A percentile compares a stretch with the other conserved stretches of the same genome.
These are phyloP conservation scores for Pristionchus exspectatus DNA, from an alignment of 2,888 invertebrate species.

Conservation along the genomic window DNA sequence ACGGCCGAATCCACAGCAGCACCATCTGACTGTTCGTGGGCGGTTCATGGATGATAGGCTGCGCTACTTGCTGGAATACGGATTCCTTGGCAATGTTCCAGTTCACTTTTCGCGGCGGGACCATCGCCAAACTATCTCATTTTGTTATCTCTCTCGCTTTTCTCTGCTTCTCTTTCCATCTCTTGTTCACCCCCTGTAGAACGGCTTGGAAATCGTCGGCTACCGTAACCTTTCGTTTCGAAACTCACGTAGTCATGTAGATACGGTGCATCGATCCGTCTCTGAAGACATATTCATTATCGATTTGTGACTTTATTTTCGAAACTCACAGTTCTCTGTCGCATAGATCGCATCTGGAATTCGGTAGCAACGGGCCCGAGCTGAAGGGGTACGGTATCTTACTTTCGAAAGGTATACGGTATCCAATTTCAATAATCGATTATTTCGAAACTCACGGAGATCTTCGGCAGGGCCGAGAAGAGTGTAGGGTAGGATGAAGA, in stretches of 20 bases:
- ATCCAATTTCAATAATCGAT: not conserved
- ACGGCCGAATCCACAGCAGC: not conserved
- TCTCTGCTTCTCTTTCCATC: no score
- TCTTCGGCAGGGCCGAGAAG: not conserved
- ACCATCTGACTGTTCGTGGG: not conserved
- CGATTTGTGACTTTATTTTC: not conserved
- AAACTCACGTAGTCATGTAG: not conserved
- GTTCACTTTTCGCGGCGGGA: no score
- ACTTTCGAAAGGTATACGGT: no score
- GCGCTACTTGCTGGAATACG: not conserved
- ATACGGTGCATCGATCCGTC: not conserved
- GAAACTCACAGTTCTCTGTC: not conserved
- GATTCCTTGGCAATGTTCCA: no score
- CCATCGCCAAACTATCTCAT: no score
- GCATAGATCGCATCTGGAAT: constrained; percentile 24
- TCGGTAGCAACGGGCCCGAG: not conserved
- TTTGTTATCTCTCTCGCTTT: no score
- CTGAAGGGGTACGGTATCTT: not conserved
- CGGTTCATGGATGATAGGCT: not conserved
- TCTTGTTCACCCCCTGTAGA: no score
- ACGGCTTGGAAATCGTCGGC: not conserved
- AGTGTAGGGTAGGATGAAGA: not conserved
- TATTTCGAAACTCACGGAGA: not conserved
- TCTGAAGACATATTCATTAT: not conserved
- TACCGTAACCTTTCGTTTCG: not conserved